Percentiles rank a stretch among this genome's conserved stretches.
These are phyloP conservation scores for Phaedon cochleariae DNA, from an alignment of 2,888 invertebrate genomes.

Conservation along the genomic window DNA sequence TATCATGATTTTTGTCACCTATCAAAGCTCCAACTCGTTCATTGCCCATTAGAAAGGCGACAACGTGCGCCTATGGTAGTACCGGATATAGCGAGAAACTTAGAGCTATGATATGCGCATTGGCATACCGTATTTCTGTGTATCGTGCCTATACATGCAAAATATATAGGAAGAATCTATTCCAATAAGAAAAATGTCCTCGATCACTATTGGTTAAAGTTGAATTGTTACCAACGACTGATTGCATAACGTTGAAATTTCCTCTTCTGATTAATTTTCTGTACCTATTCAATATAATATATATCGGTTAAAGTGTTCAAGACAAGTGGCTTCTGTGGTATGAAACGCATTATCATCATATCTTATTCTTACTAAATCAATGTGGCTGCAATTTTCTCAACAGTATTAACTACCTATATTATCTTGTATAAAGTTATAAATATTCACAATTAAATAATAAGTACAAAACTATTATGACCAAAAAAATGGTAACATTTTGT, in stretches of 20 bases:
- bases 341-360: constrained; percentile 44
- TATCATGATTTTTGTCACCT: too few species aligned
- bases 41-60: too few species aligned
- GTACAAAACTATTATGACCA: constrained; percentile 47
- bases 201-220: constrained; percentile 26
- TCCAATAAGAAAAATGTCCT: constrained; percentile 3
- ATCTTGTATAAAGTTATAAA: constrained; percentile 42
- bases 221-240: constrained; percentile 36
- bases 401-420: constrained; percentile 50
- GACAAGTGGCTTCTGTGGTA: constrained; percentile 47
- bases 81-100: too few species aligned
- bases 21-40: too few species aligned
- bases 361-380: constrained; percentile 48
- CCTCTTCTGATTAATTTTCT: background rate
- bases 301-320: constrained; percentile 51
- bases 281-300: constrained; percentile 14
- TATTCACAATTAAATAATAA: constrained; percentile 41
- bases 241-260: too few species aligned
- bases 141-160: too few species aligned
- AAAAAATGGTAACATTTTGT: constrained; percentile 30
- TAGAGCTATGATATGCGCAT: too few species aligned
- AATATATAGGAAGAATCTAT: too few species aligned
- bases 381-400: constrained; percentile 47
- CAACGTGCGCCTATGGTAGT: too few species aligned
- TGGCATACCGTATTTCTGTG: too few species aligned